phyloP scores from a whole-genome alignment of 2,113 vertebrate species.

The Antigone vipio region DNA sequence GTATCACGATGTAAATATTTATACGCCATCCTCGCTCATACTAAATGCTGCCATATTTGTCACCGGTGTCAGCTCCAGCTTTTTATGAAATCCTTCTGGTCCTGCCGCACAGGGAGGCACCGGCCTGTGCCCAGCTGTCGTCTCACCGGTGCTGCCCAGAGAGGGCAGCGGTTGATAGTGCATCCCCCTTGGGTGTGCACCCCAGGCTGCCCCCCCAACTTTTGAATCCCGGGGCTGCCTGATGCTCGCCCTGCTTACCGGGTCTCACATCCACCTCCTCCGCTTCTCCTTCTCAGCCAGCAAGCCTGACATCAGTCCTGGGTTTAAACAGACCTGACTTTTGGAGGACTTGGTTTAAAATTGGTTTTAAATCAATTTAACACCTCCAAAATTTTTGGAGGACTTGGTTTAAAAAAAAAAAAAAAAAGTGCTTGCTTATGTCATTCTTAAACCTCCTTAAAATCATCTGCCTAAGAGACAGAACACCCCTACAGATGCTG shows the following conservation, averaged over 20 bases:
- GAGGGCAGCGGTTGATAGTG: not conserved
- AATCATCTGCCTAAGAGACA: not conserved
- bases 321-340: not conserved
- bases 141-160: not conserved
- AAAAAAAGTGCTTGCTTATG: not conserved
- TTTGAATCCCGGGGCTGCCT: accelerated
- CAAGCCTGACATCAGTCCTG: not conserved
- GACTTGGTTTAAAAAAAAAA: not conserved
- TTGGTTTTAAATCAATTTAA: no score
- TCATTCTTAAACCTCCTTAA: not conserved
- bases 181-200: accelerated
- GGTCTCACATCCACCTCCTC: not conserved
- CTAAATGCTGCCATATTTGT: not conserved
- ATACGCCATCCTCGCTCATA: not conserved
- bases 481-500: not conserved
- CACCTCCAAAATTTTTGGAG: not conserved
- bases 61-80: not conserved
- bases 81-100: not conserved
- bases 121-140: not conserved
- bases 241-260: accelerated
- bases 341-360: not conserved
- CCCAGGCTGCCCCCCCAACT: not conserved
- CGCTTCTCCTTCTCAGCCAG: not conserved
- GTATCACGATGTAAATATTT: not conserved
- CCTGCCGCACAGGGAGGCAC: not conserved